A percentile compares a stretch with the other conserved stretches of the same genome.
These are phyloP conservation scores for Phrynosoma platyrhinos DNA, from an alignment of 2,113 vertebrate genomes.

Conservation along the genomic window DNA sequence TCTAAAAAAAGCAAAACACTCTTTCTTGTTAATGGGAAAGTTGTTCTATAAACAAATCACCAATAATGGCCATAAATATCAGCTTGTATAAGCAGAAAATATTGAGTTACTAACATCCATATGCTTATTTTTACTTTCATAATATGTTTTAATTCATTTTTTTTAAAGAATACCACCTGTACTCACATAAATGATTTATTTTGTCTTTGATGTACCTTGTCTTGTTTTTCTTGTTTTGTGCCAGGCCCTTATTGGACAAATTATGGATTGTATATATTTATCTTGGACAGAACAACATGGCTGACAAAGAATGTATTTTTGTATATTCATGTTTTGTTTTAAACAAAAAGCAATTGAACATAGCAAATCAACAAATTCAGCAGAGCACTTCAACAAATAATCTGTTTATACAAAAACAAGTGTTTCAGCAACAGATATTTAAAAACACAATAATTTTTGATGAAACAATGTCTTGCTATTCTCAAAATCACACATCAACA, in stretches of 20 bases:
- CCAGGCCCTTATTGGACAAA: background rate
- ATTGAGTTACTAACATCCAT: background rate
- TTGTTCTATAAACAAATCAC: constrained; percentile 28
- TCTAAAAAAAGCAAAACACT: constrained; percentile 31
- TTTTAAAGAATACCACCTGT: background rate
- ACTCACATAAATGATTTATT: background rate
- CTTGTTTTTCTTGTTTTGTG: background rate
- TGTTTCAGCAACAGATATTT: background rate
- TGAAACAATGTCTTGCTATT: background rate
- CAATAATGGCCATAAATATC: constrained; percentile 22
- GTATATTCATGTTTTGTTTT: background rate
- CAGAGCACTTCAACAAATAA: background rate
- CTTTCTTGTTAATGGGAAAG: constrained; percentile 21
- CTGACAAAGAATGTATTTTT: constrained; percentile 13
- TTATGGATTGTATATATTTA: constrained; percentile 28
- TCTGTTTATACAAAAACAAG: background rate
- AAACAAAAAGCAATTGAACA: constrained; percentile 15
- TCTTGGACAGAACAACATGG: constrained; percentile 29
- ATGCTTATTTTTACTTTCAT: constrained; percentile 27
- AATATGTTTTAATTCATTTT: background rate
- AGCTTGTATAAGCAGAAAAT: too few species aligned
- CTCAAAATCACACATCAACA: background rate
- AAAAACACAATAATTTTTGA: background rate
- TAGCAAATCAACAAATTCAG: background rate
- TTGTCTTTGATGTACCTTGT: background rate